Base-by-base conservation (phyloP, 2,797 vertebrate species). In the Spea hammondii region DNA sequence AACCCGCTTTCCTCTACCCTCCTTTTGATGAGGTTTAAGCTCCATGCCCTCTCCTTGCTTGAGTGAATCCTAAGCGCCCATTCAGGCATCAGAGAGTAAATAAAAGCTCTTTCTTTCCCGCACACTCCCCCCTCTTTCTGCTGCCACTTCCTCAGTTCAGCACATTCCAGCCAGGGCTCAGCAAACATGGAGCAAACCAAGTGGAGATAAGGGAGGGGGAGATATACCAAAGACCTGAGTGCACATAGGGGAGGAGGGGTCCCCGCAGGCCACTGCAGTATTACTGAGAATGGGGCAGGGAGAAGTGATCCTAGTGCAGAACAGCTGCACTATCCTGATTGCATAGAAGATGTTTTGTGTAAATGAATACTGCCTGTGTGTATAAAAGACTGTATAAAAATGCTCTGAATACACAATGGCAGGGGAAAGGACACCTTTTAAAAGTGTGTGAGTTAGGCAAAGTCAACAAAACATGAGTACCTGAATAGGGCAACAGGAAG, bases 1-100 rank as follows among this genome's bases (percentile, higher is more conserved):
- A 6, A 44, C 55, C 59, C 59, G 17, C 65, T 65, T 17, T 57
- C 46, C 53, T 53, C 46, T 69, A 49, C 66, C 66, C 71, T 51
- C 69, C 69, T 76, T 81, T 81, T 76, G 68, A 67, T 76, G 74
- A 65, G 62, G 46, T 59, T 67, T 32, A 68, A 69, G 68, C 62
- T 72, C 65, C 66, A n/a, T 67, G 59, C 83, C 89, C 87, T 84
- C 80, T 82, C 14, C 49, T 32, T 77, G 80, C 80, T 82, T 82
- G 67, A 74, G 70, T 77, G 75, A 82, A 13, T 78, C 67, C 65
- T 65, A 78, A 78, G 80, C 72, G 57, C n/a, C 54, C 57, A 66
- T 74, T 82, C 80, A 77, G 76, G 80, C 72, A 70, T 82, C 48
- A 73, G 76, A 77, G 78, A 82, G 74, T 76, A 81, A 81, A 81